Percentiles rank a stretch among this genome's conserved stretches.
Evolutionary conservation across 2,113 vertebrate genomes (phyloP).

Genomic region (Actinemys pallida): DNA sequence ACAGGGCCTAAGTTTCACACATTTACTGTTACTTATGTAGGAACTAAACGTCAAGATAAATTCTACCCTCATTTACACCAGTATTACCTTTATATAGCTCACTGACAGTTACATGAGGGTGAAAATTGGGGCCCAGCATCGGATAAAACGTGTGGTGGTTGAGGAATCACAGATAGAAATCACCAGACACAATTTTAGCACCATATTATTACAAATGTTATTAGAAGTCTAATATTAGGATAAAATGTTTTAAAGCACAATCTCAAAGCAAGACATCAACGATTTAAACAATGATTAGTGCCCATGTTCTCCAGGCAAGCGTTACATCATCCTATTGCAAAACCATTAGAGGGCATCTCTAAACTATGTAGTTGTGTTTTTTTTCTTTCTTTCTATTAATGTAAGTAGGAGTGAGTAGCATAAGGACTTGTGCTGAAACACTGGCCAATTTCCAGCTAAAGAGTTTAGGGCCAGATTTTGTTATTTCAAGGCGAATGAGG

Average conservation of each 20-base stretch:
- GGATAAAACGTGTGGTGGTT: neutral
- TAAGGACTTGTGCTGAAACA: neutral
- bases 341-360: neutral
- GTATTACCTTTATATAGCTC: neutral
- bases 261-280: neutral
- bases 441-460: neutral
- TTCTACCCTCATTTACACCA: neutral
- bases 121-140: neutral
- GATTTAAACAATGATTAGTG: neutral
- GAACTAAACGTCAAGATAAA: neutral
- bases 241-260: neutral
- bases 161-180: neutral
- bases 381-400: constrained; percentile 10
- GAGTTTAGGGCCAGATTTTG: neutral
- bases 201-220: neutral
- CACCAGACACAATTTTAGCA: neutral
- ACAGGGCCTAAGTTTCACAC: rapidly evolving
- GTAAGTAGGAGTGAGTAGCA: constrained; percentile 21
- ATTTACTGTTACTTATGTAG: neutral
- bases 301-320: neutral
- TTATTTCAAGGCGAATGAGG: neutral
- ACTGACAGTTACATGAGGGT: neutral
- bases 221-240: neutral
- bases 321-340: neutral
- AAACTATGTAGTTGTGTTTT: constrained; percentile 1